Percentiles rank a stretch among this genome's conserved stretches.
Conservation (phyloP, 2,888 invertebrate genomes). For the Machimus atricapillus region DNA sequence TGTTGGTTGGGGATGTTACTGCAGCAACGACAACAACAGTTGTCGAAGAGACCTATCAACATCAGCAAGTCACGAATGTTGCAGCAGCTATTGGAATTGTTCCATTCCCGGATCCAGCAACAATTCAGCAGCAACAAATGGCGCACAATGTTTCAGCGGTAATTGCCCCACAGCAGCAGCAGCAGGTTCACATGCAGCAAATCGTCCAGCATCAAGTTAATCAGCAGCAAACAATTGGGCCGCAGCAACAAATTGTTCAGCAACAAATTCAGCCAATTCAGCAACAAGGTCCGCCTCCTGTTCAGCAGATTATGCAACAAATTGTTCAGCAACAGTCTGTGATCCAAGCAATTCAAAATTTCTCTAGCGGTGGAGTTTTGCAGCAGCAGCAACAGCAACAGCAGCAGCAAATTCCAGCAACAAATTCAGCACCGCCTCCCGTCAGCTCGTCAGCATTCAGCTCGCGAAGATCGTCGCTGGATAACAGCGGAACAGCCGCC, state of each 20-base stretch:
- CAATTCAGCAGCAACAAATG: slow-evolving; percentile 51
- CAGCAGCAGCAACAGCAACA: slow-evolving; percentile 46
- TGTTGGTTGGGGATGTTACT: background rate
- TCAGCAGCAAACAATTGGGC: slow-evolving; percentile 34
- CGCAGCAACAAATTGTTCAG: slow-evolving; percentile 49
- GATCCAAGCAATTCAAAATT: background rate
- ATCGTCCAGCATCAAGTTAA: background rate
- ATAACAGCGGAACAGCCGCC: slow-evolving; percentile 52
- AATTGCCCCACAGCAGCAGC: background rate
- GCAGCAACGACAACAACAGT: background rate
- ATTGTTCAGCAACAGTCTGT: background rate
- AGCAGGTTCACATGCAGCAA: background rate
- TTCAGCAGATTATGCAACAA: slow-evolving; percentile 40
- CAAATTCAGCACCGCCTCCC: slow-evolving; percentile 49
- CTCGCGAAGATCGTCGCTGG: slow-evolving; percentile 59
- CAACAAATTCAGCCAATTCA: slow-evolving; percentile 45
- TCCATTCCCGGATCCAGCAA: slow-evolving; percentile 46
- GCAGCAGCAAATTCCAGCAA: slow-evolving; percentile 53
- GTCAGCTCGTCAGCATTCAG: slow-evolving; percentile 59
- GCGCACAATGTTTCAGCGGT: background rate
- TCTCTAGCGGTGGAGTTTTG: background rate
- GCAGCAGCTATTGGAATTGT: background rate
- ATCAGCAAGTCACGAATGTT: background rate
- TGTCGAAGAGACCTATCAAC: background rate
- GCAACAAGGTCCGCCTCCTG: background rate